Evolutionary conservation across 2,113 vertebrate genomes (phyloP).

Genomic region (Catharus bicknelli): DNA sequence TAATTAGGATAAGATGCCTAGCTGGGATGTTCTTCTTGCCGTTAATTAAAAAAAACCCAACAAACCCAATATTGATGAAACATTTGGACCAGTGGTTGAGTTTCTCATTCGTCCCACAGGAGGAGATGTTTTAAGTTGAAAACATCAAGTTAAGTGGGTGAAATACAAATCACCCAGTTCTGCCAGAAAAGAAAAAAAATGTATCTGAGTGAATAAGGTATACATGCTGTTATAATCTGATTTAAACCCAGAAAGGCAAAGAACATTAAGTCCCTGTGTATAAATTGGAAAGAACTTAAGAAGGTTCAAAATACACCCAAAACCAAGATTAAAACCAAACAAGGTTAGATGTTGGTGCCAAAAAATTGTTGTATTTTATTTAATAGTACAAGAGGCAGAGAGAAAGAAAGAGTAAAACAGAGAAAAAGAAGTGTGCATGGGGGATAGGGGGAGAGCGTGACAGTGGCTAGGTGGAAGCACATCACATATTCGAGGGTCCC

Average conservation of each 20-base stretch:
- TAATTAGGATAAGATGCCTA: not conserved
- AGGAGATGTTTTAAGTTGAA: not conserved
- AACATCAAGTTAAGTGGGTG: not conserved
- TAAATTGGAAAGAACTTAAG: not conserved
- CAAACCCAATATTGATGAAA: not conserved
- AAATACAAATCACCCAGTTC: not conserved
- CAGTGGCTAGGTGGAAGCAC: not conserved
- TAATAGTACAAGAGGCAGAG: not conserved
- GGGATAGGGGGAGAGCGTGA: not conserved
- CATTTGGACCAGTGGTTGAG: not conserved
- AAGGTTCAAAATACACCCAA: not conserved
- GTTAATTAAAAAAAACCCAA: not conserved
- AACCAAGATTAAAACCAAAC: not conserved
- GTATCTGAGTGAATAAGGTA: not conserved
- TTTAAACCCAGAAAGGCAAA: not conserved
- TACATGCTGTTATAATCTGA: not conserved
- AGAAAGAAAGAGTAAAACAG: no score
- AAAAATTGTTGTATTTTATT: not conserved
- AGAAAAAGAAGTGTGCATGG: not conserved
- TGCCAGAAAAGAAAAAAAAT: not conserved
- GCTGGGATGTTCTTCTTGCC: not conserved
- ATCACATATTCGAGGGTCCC: not conserved
- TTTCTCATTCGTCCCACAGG: not conserved
- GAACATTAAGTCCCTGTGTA: not conserved
- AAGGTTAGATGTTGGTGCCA: not conserved